A percentile compares a stretch with the other conserved stretches of the same genome.
These are phyloP conservation scores for Hetaerina titia DNA, from an alignment of 2,888 invertebrate genomes.

Conservation along the genomic window DNA sequence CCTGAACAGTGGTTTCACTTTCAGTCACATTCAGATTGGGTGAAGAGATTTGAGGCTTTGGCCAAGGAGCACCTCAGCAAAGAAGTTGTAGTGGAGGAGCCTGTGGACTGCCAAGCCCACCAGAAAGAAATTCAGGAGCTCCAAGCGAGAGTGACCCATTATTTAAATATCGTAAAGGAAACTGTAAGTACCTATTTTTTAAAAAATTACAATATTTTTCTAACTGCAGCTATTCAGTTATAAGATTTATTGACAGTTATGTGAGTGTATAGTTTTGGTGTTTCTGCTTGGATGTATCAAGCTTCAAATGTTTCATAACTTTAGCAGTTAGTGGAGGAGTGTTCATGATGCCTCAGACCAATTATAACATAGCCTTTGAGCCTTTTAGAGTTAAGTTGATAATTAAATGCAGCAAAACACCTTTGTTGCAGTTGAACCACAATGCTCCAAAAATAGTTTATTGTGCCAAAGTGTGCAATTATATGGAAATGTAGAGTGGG, in stretches of 20 bases:
- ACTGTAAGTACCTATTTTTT: conserved; percentile 81
- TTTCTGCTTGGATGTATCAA: too few relatives aligned
- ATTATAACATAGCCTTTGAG: too few relatives aligned
- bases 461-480: too few relatives aligned
- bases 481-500: too few relatives aligned
- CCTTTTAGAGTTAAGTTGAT: too few relatives aligned
- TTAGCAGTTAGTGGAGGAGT: too few relatives aligned
- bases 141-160: conserved; percentile 82
- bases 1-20: conserved; percentile 3
- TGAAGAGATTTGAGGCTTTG: conserved; percentile 74
- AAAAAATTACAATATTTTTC: not conserved
- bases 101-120: conserved; percentile 77
- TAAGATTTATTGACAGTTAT: not conserved
- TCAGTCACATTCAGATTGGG: conserved; percentile 73
- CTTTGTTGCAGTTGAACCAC: too few relatives aligned
- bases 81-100: conserved; percentile 72
- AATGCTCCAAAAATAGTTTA: too few relatives aligned
- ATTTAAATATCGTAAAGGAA: conserved; percentile 87
- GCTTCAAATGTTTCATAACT: too few relatives aligned
- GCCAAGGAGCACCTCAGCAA: conserved; percentile 73
- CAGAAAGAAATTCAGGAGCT: conserved; percentile 83
- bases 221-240: not conserved
- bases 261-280: too few relatives aligned
- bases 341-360: too few relatives aligned
- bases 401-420: too few relatives aligned